Percentiles rank a stretch among this genome's conserved stretches.
Evolutionary conservation across 2,113 vertebrate genomes (phyloP).

Genomic region (Tyto alba): DNA sequence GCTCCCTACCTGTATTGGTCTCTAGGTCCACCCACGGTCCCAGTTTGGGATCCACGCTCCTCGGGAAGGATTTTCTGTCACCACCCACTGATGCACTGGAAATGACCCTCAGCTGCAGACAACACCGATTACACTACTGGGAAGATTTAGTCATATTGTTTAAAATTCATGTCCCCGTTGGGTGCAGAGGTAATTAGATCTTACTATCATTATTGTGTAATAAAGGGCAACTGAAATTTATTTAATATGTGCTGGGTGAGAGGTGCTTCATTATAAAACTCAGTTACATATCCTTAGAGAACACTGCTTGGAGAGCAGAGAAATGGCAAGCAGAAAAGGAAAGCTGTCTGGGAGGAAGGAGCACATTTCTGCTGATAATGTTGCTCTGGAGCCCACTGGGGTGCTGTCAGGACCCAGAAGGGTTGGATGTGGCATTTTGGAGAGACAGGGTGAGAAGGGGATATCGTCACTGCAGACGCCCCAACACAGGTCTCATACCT

Average conservation of each 20-base stretch:
- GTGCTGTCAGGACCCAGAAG: not conserved
- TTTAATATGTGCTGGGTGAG: conserved; percentile 47
- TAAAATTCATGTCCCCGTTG: conserved; percentile 35
- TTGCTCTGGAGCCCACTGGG: not conserved
- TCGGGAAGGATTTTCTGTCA: not conserved
- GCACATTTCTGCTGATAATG: rapidly evolving
- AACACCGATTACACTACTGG: not conserved
- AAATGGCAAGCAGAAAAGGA: not conserved
- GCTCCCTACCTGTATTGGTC: not conserved
- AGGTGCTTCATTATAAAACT: conserved; percentile 38
- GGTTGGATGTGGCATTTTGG: not conserved
- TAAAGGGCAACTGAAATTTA: conserved; percentile 42
- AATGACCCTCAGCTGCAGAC: not conserved
- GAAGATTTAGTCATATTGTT: conserved; percentile 10
- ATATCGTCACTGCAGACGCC: not conserved
- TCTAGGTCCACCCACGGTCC: not conserved
- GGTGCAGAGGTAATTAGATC: conserved; percentile 52
- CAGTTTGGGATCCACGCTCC: not conserved
- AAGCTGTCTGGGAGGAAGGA: not conserved
- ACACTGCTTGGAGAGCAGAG: not conserved
- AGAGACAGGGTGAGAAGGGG: not conserved
- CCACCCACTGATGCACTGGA: conserved; percentile 7
- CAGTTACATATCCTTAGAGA: conserved; percentile 18
- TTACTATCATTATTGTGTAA: conserved; percentile 44
- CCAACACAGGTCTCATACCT: not conserved